Evolutionary conservation across 2,888 invertebrate genomes (phyloP), one percentile per base, ranked within the genome.

Genomic region (Ophion costatus): DNA sequence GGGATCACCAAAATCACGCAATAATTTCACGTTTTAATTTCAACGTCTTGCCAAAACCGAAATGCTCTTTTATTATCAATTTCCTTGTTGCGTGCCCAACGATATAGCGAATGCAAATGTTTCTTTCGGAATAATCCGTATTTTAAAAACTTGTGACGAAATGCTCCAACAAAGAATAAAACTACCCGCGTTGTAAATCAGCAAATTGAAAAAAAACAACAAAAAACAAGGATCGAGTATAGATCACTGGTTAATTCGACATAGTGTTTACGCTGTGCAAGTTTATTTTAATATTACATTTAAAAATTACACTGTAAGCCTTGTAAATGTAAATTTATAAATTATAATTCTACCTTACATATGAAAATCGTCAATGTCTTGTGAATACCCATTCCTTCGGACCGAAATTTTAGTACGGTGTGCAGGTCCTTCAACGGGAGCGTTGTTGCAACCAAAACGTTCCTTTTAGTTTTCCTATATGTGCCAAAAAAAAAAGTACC

Each of bases 261-360:
- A 90, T 91, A 91, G 71, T 63, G 90, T 89, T 92, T 92, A 90
- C 89, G 88, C 89, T 89, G 89, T 90, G 88, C 92, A 92, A 92
- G 91, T 91, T 92, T 92, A 92, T 93, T 93, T 93, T 93, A 93
- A 91, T 92, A 93, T 91, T 92, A 91, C 90, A 92, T 88, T 89
- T 88, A 89, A 84, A 64, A 82, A 89, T 86, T 87, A 91, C 88
- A 90, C 87, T 89, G 86, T 92, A 92, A 92, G 92, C 89, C 91
- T 92, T 92, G 92, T 92, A 92, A 91, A 93, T 93, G 92, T 92
- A 92, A 92, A 92, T 92, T 92, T 91, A 93, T 92, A 92, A 92
- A 93, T 92, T 91, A 91, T 92, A 91, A 91, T 90, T 91, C 91
- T 92, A 92, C 87, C 91, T 92, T 91, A 90, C 89, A 89, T 91